Conservation (phyloP, 53 echinoderm and acorn worm species). For the Holothuria scabra region DNA sequence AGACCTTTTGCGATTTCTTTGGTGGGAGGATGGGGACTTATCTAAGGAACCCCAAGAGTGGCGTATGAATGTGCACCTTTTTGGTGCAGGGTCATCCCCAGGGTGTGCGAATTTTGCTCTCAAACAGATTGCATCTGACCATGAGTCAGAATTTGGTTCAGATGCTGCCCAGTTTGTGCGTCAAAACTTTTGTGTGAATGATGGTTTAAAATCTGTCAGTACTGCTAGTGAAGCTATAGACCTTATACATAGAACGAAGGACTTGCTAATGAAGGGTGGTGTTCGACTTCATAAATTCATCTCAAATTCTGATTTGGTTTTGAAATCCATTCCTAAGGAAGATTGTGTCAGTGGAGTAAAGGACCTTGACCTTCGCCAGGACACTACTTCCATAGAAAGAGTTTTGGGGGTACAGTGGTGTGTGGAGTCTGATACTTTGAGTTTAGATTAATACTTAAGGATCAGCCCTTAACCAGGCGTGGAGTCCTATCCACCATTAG, state of each 20-base stretch:
- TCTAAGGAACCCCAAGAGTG: background rate
- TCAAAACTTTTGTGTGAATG: constrained; percentile 74
- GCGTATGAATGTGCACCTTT: constrained; percentile 17
- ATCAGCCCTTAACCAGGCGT: constrained; percentile 32
- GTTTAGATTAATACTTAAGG: constrained; percentile 36
- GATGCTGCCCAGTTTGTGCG: background rate
- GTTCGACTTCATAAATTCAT: constrained; percentile 68
- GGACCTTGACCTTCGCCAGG: constrained; percentile 13
- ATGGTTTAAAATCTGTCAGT: constrained; percentile 61
- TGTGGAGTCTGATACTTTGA: constrained; percentile 59
- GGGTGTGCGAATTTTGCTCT: constrained; percentile 12
- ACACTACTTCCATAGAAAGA: constrained; percentile 46
- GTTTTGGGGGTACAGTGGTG: constrained; percentile 57
- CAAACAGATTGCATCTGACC: constrained; percentile 21
- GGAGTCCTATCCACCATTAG: constrained; percentile 53
- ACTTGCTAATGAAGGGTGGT: constrained; percentile 54
- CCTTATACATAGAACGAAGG: constrained; percentile 17
- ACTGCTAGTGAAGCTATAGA: constrained; percentile 48
- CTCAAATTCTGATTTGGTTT: constrained; percentile 56
- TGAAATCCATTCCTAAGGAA: constrained; percentile 44
- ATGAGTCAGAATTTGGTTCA: constrained; percentile 11
- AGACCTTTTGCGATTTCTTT: too few relatives aligned
- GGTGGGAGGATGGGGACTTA: constrained; percentile 2
- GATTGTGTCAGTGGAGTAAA: constrained; percentile 41
- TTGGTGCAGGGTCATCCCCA: too few relatives aligned